Conservation (phyloP, 2,888 invertebrate species). For the Drosophila kuntzei region DNA sequence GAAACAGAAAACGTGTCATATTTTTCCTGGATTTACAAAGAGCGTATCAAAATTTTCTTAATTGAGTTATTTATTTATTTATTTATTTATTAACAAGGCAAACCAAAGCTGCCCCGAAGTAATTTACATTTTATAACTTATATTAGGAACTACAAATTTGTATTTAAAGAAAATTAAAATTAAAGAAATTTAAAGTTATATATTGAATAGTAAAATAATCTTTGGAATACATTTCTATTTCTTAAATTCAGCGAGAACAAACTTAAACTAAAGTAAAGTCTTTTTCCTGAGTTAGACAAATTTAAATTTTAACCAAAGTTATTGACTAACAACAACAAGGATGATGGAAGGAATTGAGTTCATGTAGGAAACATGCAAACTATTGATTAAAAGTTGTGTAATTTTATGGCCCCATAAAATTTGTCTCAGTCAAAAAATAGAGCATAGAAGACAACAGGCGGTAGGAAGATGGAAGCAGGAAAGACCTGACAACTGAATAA, state of each 20-base stretch:
- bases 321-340: conserved; percentile 14
- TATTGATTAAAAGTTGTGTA: conserved; percentile 61
- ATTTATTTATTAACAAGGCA: too few relatives aligned
- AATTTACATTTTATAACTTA: too few relatives aligned
- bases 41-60: too few relatives aligned
- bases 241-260: neutral
- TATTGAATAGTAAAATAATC: neutral
- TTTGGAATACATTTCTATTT: neutral
- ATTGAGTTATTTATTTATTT: too few relatives aligned
- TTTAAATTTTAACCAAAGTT: conserved; percentile 12
- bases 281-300: conserved; percentile 8
- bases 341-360: conserved; percentile 10
- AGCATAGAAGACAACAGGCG: conserved; percentile 26
- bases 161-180: too few relatives aligned
- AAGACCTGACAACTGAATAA: conserved; percentile 43
- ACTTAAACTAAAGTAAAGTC: neutral
- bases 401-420: conserved; percentile 53
- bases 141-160: too few relatives aligned
- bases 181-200: too few relatives aligned
- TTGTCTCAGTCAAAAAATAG: conserved; percentile 43
- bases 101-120: too few relatives aligned
- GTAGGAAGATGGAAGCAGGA: conserved; percentile 2
- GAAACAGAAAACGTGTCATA: neutral
- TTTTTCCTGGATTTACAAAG: too few relatives aligned
- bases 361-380: conserved; percentile 47